A percentile compares a stretch with the other conserved stretches of the same genome.
phyloP scores from a whole-genome alignment of 2,113 vertebrate species.

The Coptodon rendalli region DNA sequence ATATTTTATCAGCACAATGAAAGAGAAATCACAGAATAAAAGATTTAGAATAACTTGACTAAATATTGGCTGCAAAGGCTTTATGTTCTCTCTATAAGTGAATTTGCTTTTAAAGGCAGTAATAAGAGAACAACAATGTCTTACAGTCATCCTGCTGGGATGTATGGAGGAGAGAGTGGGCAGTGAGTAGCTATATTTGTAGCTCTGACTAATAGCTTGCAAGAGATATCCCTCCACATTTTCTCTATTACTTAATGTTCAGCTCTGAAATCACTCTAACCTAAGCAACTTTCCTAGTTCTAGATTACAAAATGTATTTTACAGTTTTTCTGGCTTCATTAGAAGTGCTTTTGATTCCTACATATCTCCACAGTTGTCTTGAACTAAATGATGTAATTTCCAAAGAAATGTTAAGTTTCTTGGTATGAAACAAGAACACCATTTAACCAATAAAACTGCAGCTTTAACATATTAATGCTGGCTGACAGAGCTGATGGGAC shows the following conservation, averaged over 20 bases:
- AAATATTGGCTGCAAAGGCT: background rate
- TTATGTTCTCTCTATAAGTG: background rate
- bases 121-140: background rate
- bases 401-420: fast-evolving
- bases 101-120: background rate
- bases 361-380: background rate
- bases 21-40: background rate
- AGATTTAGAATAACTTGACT: background rate
- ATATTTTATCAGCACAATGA: background rate
- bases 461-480: background rate
- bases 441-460: fast-evolving
- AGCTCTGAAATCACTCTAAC: background rate
- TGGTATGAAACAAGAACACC: background rate
- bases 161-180: conserved; percentile 53
- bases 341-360: background rate
- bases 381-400: background rate
- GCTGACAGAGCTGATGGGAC: background rate
- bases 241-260: background rate
- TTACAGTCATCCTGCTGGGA: background rate
- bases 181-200: conserved; percentile 37
- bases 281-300: background rate
- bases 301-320: background rate
- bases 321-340: background rate
- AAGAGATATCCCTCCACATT: conserved; percentile 14
- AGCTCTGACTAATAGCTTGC: conserved; percentile 46